phyloP scores from a whole-genome alignment of 2,113 vertebrate genomes.

The Cynoglossus semilaevis region DNA sequence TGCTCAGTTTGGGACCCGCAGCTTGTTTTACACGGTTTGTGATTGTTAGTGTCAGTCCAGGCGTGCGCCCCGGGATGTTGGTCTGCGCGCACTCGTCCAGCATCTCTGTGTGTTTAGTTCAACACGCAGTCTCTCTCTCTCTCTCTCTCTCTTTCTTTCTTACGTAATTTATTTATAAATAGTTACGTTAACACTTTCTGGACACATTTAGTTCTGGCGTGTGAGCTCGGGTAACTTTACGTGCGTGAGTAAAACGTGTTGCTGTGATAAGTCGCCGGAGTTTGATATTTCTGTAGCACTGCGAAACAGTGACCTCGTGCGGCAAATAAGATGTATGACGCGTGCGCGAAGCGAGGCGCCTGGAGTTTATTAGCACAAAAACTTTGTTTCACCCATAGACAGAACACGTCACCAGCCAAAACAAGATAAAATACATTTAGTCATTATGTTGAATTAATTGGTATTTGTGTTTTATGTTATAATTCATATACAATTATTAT shows the following conservation, averaged over 20 bases:
- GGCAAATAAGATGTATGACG: conserved; percentile 4
- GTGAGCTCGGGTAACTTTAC: neutral
- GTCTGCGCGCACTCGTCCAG: neutral
- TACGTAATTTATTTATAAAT: too few relatives aligned
- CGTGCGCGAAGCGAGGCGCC: too few relatives aligned
- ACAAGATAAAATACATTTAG: too few relatives aligned
- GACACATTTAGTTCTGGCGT: neutral
- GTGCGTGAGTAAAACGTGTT: conserved; percentile 14
- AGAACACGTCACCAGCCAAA: too few relatives aligned
- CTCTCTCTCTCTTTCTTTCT: neutral
- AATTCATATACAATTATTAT: too few relatives aligned
- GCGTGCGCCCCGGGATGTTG: conserved; percentile 16
- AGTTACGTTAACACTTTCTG: too few relatives aligned
- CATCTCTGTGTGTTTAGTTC: neutral
- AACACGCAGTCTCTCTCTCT: neutral
- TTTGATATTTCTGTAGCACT: neutral
- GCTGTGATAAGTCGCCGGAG: neutral
- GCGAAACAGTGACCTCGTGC: conserved; percentile 60
- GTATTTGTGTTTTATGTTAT: too few relatives aligned
- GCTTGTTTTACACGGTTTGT: conserved; percentile 52
- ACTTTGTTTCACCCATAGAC: too few relatives aligned
- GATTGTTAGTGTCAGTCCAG: conserved; percentile 18
- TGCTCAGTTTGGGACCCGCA: conserved; percentile 11
- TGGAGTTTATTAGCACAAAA: too few relatives aligned
- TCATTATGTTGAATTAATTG: too few relatives aligned